phyloP scores from a whole-genome alignment of 1,140 invertebrate genomes.

The Neoseiulus cucumeris region DNA sequence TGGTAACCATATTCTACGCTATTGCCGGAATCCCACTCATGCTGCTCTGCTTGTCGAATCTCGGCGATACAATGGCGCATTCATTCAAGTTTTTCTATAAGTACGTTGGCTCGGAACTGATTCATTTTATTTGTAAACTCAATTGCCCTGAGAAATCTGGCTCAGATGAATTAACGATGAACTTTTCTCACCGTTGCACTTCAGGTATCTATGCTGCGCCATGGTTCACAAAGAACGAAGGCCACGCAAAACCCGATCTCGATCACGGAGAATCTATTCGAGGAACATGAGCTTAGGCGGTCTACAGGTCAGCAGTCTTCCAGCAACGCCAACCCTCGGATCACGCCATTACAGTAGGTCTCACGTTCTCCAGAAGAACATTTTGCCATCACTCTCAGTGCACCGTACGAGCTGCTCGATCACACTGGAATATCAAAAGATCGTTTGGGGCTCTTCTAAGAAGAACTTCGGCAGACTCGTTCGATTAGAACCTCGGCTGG shows the following conservation, averaged over 20 bases:
- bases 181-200: no score
- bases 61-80: slow-evolving; percentile 86
- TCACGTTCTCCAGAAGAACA: no score
- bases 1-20: slow-evolving; percentile 86
- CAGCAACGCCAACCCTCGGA: not conserved
- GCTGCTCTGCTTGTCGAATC: slow-evolving; percentile 78
- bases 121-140: no score
- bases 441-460: no score
- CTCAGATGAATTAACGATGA: no score
- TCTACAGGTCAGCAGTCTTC: not conserved
- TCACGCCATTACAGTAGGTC: not conserved
- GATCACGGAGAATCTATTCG: not conserved
- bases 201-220: not conserved
- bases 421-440: no score
- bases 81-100: slow-evolving; percentile 78
- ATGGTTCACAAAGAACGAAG: slow-evolving; percentile 2
- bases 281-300: no score
- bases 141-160: no score
- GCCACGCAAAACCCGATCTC: not conserved
- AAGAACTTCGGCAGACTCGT: no score
- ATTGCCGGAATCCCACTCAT: slow-evolving; percentile 83
- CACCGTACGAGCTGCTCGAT: no score
- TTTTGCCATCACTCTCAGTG: no score
- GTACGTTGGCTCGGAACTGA: slow-evolving; percentile 56
- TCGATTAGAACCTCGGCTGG: no score